Evolutionary conservation across 2,113 vertebrate genomes (phyloP), one percentile per base, ranked within the genome.

Genomic region (Leptocoma aspasia): DNA sequence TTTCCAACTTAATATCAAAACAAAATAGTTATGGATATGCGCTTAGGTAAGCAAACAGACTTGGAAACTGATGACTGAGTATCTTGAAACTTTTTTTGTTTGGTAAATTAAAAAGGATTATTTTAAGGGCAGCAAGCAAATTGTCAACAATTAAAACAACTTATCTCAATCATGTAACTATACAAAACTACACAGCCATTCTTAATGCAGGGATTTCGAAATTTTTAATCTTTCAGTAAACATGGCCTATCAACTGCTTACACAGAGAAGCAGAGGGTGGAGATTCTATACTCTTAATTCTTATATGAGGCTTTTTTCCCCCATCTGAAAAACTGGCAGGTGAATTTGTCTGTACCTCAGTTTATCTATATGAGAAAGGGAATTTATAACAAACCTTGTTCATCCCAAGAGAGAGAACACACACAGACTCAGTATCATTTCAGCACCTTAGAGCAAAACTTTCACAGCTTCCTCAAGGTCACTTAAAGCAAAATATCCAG

Each of bases 21-120:
- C 73, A 89, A 78, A 78, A 70, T 54, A 21, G 30, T 59, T 82
- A 71, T 56, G 47, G 27, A 27, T 82, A 78, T 56, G 21, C 71
- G 54, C 63, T 94, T 89, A 79, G 57, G 65, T 71, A 91, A 91
- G 73, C 81, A 96, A 94, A 89, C 60, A 89, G 33, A 87, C 35
- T 60, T 75, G 53, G 60, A 86, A 89, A 84, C 44, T 82, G 78
- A 84, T 68, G 66, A 93, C 76, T 64, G 7, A 86, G 22, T 69
- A 60, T 47, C 50, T 73, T 65, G 31, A 63, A 89, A 75, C 6
- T 37, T 78, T 45, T 60, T 80, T 70, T 57, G 27, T 59, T 81
- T 47, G 15, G 33, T 44, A 78, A 78, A 82, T 27, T 82, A 52
- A 44, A 69, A 91, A 76, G 41, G 57, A 70, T 82, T 95, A 35